Evolutionary conservation across 2,113 vertebrate species (phyloP), one percentile per base, ranked within the genome.

Genomic region (Limnothrissa miodon): DNA sequence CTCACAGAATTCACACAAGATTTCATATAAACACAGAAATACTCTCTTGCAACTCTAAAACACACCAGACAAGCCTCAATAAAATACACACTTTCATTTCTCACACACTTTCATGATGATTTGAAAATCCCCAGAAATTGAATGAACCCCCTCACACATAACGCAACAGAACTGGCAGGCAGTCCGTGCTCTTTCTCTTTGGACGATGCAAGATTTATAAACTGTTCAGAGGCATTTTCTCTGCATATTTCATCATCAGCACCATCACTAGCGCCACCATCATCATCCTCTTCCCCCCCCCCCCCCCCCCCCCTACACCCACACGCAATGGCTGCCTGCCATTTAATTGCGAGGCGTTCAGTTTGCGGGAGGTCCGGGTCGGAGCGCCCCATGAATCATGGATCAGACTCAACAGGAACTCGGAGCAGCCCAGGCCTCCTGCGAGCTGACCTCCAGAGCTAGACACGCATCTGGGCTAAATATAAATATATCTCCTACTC

Each of bases 321-420:
- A 5, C 78, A 78, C 56, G 78, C 62, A 39, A 88, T 87, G 86
- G 79, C 79, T 83, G 86, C 81, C 62, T 70, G 62, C 74, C 83
- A 88, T 91, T 84, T 93, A 90, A 91, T 89, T 91, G 91, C 85
- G 45, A n/a, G 45, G 87, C 84, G 62, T 85, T 83, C 82, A 83
- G 86, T 70, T 85, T 85, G 79, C 82, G 19, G 85, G 85, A 85
- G 86, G 86, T 80, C 84, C 83, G 83, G 84, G 82, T 78, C 83
- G 85, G 87, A 87, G 89, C 86, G 89, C 84, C 45, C 81, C 83
- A 92, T 92, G 91, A 91, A 94, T 93, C 87, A 93, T 93, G 82
- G 59, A 85, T 88, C 82, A 82, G 87, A 90, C 90, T 88, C 83
- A 87, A 89, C 39, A 80, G 83, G 88, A 87, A 87, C 87, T 90